Evolutionary conservation across 1,140 invertebrate genomes (phyloP).

Genomic region (Psix sp.): DNA sequence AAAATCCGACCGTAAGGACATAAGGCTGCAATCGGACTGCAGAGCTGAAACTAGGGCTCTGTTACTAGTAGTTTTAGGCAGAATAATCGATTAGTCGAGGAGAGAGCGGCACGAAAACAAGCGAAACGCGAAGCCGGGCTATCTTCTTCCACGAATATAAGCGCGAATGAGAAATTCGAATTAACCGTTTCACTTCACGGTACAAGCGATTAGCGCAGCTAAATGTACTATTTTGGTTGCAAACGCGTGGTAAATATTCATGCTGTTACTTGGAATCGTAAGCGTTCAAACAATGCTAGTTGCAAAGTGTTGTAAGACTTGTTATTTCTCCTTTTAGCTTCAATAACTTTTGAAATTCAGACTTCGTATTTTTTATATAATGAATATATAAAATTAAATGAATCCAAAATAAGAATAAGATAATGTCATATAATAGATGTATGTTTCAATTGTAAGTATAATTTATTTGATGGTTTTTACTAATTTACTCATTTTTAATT

Average conservation of each 20-base stretch:
- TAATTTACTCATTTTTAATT: too few relatives aligned
- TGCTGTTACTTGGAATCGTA: slow-evolving; percentile 31
- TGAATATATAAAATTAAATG: too few relatives aligned
- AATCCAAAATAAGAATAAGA: too few relatives aligned
- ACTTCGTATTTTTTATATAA: too few relatives aligned
- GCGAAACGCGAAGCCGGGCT: slow-evolving; percentile 36
- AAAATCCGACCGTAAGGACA: slow-evolving; percentile 44
- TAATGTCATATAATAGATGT: too few relatives aligned
- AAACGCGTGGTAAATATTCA: slow-evolving; percentile 43
- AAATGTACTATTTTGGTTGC: slow-evolving; percentile 37
- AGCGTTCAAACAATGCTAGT: slow-evolving; percentile 28
- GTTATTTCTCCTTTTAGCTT: too few relatives aligned
- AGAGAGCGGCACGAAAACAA: slow-evolving; percentile 55
- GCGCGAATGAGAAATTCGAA: slow-evolving; percentile 37
- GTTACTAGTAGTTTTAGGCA: slow-evolving; percentile 42
- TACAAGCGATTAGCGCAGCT: slow-evolving; percentile 36
- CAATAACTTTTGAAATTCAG: too few relatives aligned
- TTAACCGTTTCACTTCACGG: slow-evolving; percentile 37
- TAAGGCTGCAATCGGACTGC: slow-evolving; percentile 43
- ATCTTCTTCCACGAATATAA: slow-evolving; percentile 40
- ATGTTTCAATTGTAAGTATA: too few relatives aligned
- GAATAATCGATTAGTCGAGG: slow-evolving; percentile 53
- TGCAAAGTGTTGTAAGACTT: not conserved
- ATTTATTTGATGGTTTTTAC: too few relatives aligned
- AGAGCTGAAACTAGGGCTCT: slow-evolving; percentile 49